Evolutionary conservation across 2,888 invertebrate genomes (phyloP).

Genomic region (Andrena hattorfiana): DNA sequence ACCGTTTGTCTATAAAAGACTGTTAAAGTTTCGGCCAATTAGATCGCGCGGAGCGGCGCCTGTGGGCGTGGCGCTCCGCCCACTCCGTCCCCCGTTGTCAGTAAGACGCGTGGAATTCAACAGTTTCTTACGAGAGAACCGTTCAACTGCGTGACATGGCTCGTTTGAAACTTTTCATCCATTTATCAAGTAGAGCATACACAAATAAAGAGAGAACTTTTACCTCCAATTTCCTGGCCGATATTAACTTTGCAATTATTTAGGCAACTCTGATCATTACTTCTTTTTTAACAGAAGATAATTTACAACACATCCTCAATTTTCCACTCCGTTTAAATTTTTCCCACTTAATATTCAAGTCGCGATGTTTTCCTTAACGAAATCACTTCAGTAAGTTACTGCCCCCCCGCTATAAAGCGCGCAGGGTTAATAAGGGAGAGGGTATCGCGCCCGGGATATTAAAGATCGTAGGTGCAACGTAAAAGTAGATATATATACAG

Average conservation of each 20-base stretch:
- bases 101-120: background rate
- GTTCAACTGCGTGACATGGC: background rate
- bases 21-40: no score
- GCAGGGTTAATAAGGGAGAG: background rate
- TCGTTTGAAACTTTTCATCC: no score
- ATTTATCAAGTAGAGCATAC: background rate
- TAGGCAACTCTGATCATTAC: background rate
- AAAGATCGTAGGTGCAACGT: constrained; percentile 7
- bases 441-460: constrained; percentile 6
- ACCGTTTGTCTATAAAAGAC: no score
- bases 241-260: background rate
- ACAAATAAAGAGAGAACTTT: background rate
- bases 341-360: background rate
- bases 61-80: background rate
- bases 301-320: no score
- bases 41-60: background rate
- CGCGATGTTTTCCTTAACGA: background rate
- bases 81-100: background rate
- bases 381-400: background rate
- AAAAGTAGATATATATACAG: background rate
- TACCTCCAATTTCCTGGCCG: background rate
- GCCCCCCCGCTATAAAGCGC: background rate
- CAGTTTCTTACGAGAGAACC: background rate
- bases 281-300: no score
- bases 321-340: no score